phyloP scores from a whole-genome alignment of 30 jellyfish, hydroid and myxozoan genomes.

The Cassiopea xamachana region DNA sequence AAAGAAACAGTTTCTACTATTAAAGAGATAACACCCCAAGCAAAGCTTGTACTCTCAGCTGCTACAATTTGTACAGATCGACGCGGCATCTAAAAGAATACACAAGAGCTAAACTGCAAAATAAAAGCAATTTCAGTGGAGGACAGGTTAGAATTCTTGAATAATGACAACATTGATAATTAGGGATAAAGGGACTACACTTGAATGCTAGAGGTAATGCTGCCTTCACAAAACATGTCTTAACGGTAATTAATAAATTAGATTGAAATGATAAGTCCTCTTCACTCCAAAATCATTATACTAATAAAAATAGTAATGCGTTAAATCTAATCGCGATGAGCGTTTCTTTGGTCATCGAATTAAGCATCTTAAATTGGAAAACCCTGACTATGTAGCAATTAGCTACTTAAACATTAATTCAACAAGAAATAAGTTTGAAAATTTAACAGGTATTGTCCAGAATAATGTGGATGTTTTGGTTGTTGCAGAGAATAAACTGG shows the following conservation, averaged over 20 bases:
- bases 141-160: background rate
- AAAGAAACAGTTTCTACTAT: background rate
- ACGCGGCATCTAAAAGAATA: background rate
- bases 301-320: background rate
- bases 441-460: constrained; percentile 15
- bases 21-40: background rate
- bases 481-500: constrained; percentile 43
- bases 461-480: constrained; percentile 28
- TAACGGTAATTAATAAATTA: background rate
- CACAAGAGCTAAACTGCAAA: background rate
- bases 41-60: background rate
- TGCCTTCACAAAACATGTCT: background rate
- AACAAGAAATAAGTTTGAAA: constrained; percentile 20
- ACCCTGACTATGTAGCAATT: background rate
- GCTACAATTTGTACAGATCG: background rate
- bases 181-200: background rate
- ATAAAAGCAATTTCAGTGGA: background rate
- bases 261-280: background rate
- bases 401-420: constrained; percentile 38
- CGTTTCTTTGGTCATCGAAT: background rate
- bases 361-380: background rate
- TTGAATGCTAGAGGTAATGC: background rate
- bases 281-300: background rate
- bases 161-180: background rate
- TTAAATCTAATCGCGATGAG: background rate